A percentile compares a stretch with the other conserved stretches of the same genome.
Evolutionary conservation across 2,888 invertebrate genomes (phyloP).

Genomic region (Dicyrtomina minuta): DNA sequence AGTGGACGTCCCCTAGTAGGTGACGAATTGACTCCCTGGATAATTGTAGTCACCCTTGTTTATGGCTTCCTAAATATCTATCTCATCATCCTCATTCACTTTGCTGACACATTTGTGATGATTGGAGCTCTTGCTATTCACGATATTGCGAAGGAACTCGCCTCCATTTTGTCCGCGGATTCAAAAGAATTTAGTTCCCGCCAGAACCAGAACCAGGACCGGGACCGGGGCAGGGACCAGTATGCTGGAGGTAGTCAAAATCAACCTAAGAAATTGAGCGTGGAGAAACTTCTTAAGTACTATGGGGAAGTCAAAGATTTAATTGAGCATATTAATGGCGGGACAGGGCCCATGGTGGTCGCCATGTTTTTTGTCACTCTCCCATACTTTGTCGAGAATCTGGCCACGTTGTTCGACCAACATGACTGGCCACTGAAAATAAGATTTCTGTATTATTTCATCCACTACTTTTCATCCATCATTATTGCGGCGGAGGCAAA

Average conservation of each 20-base stretch:
- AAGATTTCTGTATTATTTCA: conserved; percentile 10
- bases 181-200: not conserved
- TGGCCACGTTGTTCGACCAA: not conserved
- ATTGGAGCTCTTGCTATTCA: conserved; percentile 5
- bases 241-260: too few relatives aligned
- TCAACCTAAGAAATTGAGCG: not conserved
- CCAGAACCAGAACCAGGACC: too few relatives aligned
- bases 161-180: not conserved
- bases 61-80: conserved; percentile 17
- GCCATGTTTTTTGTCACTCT: conserved; percentile 22
- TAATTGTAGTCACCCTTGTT: not conserved
- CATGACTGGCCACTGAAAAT: conserved; percentile 14
- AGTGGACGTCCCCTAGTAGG: not conserved
- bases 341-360: conserved; percentile 14
- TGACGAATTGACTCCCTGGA: not conserved
- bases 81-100: conserved; percentile 7
- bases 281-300: not conserved
- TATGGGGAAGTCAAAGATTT: conserved; percentile 18
- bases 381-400: conserved; percentile 25
- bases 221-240: too few relatives aligned
- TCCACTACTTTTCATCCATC: conserved; percentile 8
- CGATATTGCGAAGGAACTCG: conserved; percentile 10
- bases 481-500: conserved; percentile 15
- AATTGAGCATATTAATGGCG: conserved; percentile 8
- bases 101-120: not conserved